These are phyloP conservation scores for Catharus bicknelli DNA, from an alignment of 2,113 vertebrate genomes.

Conservation along the genomic window DNA sequence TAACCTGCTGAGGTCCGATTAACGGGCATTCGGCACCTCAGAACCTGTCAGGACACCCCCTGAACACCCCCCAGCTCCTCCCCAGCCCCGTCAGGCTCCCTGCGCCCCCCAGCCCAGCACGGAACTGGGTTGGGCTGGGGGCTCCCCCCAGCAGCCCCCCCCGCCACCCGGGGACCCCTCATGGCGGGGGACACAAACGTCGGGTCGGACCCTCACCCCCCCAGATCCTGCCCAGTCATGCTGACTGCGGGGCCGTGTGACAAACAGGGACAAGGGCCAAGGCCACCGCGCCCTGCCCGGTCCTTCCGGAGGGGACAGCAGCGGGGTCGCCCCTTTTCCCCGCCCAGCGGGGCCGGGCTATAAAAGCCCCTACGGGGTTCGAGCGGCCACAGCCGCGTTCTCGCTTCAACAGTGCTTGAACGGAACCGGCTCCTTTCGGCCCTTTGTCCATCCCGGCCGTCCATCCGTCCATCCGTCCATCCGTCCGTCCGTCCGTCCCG, in stretches of 20 bases:
- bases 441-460: not conserved
- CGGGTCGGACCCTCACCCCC: not conserved
- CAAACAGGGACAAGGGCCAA: not conserved
- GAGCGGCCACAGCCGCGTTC: constrained; percentile 13
- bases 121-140: not conserved
- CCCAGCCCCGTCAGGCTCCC: too few species aligned
- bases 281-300: not conserved
- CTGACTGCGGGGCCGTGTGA: not conserved
- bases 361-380: not conserved
- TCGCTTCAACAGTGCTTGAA: constrained; percentile 93
- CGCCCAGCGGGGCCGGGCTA: not conserved
- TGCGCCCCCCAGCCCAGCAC: not conserved
- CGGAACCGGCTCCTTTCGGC: constrained; percentile 66
- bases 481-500: not conserved
- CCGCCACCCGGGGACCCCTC: too few species aligned
- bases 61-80: too few species aligned
- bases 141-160: not conserved
- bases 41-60: too few species aligned
- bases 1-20: not conserved
- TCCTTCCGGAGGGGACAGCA: not conserved
- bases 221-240: not conserved
- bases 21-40: too few species aligned
- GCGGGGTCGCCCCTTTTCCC: not conserved
- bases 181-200: not conserved
- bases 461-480: too few species aligned